Percentiles rank a stretch among this genome's conserved stretches.
phyloP scores from a whole-genome alignment of 2,113 vertebrate genomes.

The Syngnathus scovelli region DNA sequence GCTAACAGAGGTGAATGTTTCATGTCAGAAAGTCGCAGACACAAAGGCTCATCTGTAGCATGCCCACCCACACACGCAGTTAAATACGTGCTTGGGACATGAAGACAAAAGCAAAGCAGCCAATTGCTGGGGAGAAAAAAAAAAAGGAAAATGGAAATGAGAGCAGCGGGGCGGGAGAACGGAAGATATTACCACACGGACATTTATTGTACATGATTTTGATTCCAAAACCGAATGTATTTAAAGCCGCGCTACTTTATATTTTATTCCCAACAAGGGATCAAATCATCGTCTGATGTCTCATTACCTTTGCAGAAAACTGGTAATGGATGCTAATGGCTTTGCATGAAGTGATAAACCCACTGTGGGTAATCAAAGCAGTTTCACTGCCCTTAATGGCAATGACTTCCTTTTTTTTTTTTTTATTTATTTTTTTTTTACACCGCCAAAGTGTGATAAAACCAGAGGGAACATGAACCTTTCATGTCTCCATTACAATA shows the following conservation, averaged over 20 bases:
- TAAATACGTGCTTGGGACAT: background rate
- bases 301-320: background rate
- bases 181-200: background rate
- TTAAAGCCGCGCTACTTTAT: background rate
- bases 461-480: background rate
- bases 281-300: background rate
- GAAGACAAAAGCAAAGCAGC: slow-evolving; percentile 4
- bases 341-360: background rate
- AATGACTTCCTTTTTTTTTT: background rate
- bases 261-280: background rate
- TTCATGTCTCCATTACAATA: background rate
- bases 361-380: background rate
- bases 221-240: background rate
- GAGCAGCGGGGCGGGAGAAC: background rate
- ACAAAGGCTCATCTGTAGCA: background rate
- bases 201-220: background rate
- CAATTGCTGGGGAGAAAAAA: background rate
- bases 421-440: background rate
- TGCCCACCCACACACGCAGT: background rate
- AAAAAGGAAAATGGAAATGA: background rate
- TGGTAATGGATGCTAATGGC: background rate
- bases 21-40: slow-evolving; percentile 27
- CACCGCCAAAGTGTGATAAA: background rate
- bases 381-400: background rate
- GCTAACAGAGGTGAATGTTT: slow-evolving; percentile 43